phyloP scores from a whole-genome alignment of 53 echinoderm and acorn worm species.

The Antedon mediterranea region DNA sequence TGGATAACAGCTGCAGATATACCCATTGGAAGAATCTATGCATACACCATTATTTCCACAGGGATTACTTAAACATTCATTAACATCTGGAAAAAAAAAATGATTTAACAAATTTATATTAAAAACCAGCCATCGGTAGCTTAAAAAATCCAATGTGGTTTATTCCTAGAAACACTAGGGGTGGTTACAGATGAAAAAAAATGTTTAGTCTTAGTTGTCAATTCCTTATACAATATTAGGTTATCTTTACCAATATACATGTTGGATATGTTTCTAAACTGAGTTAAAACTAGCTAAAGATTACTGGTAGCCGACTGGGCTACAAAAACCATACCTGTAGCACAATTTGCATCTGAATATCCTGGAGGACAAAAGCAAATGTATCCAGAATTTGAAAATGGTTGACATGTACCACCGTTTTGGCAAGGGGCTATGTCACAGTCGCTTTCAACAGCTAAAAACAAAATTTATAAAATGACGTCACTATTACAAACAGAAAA shows the following conservation, averaged over 20 bases:
- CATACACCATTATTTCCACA: conserved; percentile 39
- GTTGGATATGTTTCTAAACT: no score
- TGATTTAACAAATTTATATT: neutral
- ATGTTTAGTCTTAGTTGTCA: no score
- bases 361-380: conserved; percentile 23
- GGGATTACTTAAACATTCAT: conserved; percentile 37
- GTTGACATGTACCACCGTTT: conserved; percentile 26
- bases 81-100: conserved; percentile 21
- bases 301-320: no score
- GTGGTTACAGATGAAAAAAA: no score
- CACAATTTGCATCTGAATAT: conserved; percentile 13
- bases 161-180: no score
- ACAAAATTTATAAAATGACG: neutral
- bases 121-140: neutral
- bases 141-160: no score
- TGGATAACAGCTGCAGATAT: conserved; percentile 11
- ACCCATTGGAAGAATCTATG: neutral
- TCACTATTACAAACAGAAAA: neutral
- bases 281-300: no score
- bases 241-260: no score
- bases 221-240: no score
- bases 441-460: conserved; percentile 16
- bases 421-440: conserved; percentile 15
- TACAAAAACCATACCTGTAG: conserved; percentile 24
- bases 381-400: neutral